Evolutionary conservation across 2,888 invertebrate genomes (phyloP), one percentile per base, ranked within the genome.

Genomic region (Chloroclysta siterata): DNA sequence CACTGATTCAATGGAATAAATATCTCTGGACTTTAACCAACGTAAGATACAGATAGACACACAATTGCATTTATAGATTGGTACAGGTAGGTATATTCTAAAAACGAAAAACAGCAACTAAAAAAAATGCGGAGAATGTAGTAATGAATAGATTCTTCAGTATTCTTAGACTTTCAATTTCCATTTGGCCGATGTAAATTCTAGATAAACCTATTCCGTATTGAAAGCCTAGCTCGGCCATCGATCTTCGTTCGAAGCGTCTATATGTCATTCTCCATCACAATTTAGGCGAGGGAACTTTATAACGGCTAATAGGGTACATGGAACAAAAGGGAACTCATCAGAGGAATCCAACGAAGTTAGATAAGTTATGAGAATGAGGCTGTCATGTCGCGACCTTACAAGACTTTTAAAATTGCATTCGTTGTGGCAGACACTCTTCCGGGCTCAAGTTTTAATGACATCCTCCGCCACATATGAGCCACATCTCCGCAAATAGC

Each of bases 401-500:
- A 51, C 51, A 56, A 66, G 53, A 53, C 64, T 64, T 60, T 65
- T 65, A 65, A 65, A 66, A 63, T 60, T 66, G 69, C 66, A 65
- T 60, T 64, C 55, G 58, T 64, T 53, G 48, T 53, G 60, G 55
- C 51, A 51, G 61, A 50, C 39, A 55, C 53, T 65, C 51, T 60
- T 63, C 63, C 59, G 46, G 47, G 60, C 29, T 63, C 61, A 63
- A 69, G 62, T 69, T 67, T 65, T 68, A 71, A 67, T 63, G 60
- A 60, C 65, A 58, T 63, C 68, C 66, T 58, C 52, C 60, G 57
- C 55, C 55, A 57, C 60, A 62, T 60, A 62, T 53, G 58, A 58
- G 29, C 59, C 51, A 51, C 28, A 64, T 63, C 54, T 51, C 50
- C 36, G 52, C 50, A 57, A 57, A 57, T 50, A 50, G 57, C 54